Evolutionary conservation across 2,888 invertebrate species (phyloP), one percentile per base, ranked within the genome.

Genomic region (Petrophora chlorosata): DNA sequence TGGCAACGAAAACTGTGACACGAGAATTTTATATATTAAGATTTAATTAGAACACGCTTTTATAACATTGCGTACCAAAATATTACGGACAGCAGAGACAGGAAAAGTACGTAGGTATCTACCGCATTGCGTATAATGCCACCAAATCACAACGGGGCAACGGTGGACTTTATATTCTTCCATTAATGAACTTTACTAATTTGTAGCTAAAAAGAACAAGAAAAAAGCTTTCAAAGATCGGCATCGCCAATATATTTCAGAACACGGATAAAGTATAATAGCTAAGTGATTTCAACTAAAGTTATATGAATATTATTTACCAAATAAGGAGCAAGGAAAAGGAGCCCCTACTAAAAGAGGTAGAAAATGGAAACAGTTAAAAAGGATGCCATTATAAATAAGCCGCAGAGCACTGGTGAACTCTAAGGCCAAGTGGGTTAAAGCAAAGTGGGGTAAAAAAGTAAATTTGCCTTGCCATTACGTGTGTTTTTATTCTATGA

Each of bases 81-180:
- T 53, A 34, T 47, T 41, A 25, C 19, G 36, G 34, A 41, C 30
- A 30, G 17, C 13, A 32, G 12, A 25, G 35, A 42, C 41, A 16
- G 22, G n/a, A n/a, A n/a, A n/a, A n/a, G 19, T 5, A 5, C 36
- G 16, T 13, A 46, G n/a, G 40, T 39, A 33, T 30, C 16, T 45
- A 45, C 59, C 59, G 59, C 59, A 59, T 38, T 59, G 59, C 59
- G 59, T 55, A 59, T 43, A 59, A 47, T 49, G 42, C 41, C 43
- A 35, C 23, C 30, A 35, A 43, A 54, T 29, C 3, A 26, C 15
- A 7, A 13, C 5, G 29, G 15, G 43, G 33, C 10, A 7, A 45
- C 26, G 13, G 16, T 35, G 7, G n/a, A n/a, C 14, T 9, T 17
- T n/a, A 8, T 29, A 16, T 29, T 14, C 26, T 28, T 30, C 22